A percentile compares a stretch with the other conserved stretches of the same genome.
These are phyloP conservation scores for Mythimna impura DNA, from an alignment of 2,888 invertebrate species.

Conservation along the genomic window DNA sequence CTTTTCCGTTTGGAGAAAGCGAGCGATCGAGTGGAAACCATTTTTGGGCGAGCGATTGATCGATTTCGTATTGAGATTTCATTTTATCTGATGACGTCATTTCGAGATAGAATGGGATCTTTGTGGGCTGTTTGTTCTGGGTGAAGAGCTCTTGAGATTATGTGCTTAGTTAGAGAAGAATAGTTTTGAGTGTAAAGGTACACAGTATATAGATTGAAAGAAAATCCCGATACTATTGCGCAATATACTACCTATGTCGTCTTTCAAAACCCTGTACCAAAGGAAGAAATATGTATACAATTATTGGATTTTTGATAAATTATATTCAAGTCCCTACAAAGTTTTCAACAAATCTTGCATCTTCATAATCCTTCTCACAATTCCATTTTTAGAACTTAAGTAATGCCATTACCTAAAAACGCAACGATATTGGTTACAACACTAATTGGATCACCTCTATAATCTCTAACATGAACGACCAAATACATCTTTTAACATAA, in stretches of 20 bases:
- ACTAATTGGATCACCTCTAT: slow-evolving; percentile 53
- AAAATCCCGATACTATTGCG: slow-evolving; percentile 23
- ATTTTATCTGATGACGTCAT: slow-evolving; percentile 50
- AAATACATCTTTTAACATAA: slow-evolving; percentile 34
- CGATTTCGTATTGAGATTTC: slow-evolving; percentile 64
- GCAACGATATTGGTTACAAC: slow-evolving; percentile 28
- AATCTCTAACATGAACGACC: slow-evolving; percentile 52
- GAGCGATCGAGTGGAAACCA: slow-evolving; percentile 78
- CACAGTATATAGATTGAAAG: slow-evolving; percentile 11
- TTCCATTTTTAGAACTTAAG: slow-evolving; percentile 19
- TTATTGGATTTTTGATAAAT: neutral
- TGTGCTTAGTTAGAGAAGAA: slow-evolving; percentile 27
- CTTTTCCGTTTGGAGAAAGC: slow-evolving; percentile 86
- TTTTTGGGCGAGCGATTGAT: slow-evolving; percentile 72
- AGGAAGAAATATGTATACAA: neutral
- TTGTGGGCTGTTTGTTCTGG: slow-evolving; percentile 40
- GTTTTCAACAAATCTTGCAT: neutral
- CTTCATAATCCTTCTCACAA: neutral
- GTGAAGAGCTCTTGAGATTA: slow-evolving; percentile 40
- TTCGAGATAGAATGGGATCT: slow-evolving; percentile 33
- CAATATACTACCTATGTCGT: neutral
- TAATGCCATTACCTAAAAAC: slow-evolving; percentile 16
- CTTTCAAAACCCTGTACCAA: neutral
- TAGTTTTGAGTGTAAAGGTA: slow-evolving; percentile 22
- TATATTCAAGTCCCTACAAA: neutral